Conservation (phyloP, 2,888 invertebrate species). For the Phengaris arion region DNA sequence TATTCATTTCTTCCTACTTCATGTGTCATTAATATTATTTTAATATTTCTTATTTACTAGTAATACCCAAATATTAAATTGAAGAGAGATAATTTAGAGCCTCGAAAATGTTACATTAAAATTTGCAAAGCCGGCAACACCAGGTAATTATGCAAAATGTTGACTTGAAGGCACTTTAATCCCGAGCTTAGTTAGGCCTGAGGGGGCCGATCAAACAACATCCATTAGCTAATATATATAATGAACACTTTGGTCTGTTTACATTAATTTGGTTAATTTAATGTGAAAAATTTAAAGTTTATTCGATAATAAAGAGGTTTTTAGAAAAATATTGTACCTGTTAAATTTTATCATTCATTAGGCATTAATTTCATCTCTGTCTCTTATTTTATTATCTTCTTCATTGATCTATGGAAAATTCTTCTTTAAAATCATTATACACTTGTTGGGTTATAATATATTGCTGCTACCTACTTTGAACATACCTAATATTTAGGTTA, state of each 20-base stretch:
- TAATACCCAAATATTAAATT: neutral
- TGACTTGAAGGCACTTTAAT: constrained; percentile 17
- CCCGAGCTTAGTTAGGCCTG: constrained; percentile 1
- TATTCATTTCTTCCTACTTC: no score
- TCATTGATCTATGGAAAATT: no score
- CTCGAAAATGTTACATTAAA: neutral
- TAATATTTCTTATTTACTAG: neutral
- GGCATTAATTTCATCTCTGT: no score
- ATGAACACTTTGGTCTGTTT: neutral
- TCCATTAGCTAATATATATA: constrained; percentile 16
- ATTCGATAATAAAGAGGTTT: no score
- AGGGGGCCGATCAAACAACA: constrained; percentile 19
- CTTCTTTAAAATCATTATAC: no score
- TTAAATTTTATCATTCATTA: no score
- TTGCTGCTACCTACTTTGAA: neutral
- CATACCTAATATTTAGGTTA: constrained; percentile 7
- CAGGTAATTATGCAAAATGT: constrained; percentile 27
- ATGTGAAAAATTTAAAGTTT: neutral
- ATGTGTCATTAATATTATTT: no score
- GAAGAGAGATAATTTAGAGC: neutral
- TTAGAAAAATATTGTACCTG: no score
- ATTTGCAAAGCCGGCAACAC: constrained; percentile 18
- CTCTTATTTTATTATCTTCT: neutral
- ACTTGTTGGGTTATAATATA: neutral
- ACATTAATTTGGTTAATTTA: neutral